A percentile compares a stretch with the other conserved stretches of the same genome.
Evolutionary conservation across 2,113 vertebrate species (phyloP).

Genomic region (Tinamus guttatus): DNA sequence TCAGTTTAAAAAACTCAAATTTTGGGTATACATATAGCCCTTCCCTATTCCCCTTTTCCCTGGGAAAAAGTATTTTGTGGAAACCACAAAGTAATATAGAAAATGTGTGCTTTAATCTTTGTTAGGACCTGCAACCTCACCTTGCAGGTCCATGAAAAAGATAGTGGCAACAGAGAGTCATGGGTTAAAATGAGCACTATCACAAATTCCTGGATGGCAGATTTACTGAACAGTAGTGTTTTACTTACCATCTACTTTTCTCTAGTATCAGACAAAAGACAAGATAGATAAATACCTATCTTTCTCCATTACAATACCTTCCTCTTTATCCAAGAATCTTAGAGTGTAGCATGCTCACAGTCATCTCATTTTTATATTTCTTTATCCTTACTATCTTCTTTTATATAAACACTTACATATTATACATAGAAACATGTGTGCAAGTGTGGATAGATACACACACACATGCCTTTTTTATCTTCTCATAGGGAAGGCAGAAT

Average conservation of each 20-base stretch:
- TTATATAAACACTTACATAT: not conserved
- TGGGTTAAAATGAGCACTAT: not conserved
- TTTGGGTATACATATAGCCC: not conserved
- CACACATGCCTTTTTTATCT: not conserved
- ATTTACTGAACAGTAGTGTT: not conserved
- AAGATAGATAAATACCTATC: not conserved
- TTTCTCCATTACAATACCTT: not conserved
- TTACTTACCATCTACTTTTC: not conserved
- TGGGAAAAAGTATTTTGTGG: not conserved
- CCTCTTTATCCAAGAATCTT: not conserved
- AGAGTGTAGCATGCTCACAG: not conserved
- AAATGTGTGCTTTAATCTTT: not conserved
- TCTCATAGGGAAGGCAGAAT: not conserved
- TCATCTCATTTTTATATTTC: not conserved
- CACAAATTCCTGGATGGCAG: not conserved
- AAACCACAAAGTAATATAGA: not conserved
- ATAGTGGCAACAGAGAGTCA: too few species aligned
- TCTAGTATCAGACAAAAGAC: not conserved
- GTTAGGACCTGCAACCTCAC: not conserved
- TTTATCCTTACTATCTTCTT: not conserved
- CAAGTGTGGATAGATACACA: too few species aligned
- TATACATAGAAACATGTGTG: too few species aligned
- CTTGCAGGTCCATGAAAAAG: not conserved
- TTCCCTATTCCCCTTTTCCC: too few species aligned
- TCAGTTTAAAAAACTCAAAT: not conserved